These are phyloP conservation scores for Pteropus rufus DNA, from an alignment of 2,797 vertebrate genomes.

Conservation along the genomic window DNA sequence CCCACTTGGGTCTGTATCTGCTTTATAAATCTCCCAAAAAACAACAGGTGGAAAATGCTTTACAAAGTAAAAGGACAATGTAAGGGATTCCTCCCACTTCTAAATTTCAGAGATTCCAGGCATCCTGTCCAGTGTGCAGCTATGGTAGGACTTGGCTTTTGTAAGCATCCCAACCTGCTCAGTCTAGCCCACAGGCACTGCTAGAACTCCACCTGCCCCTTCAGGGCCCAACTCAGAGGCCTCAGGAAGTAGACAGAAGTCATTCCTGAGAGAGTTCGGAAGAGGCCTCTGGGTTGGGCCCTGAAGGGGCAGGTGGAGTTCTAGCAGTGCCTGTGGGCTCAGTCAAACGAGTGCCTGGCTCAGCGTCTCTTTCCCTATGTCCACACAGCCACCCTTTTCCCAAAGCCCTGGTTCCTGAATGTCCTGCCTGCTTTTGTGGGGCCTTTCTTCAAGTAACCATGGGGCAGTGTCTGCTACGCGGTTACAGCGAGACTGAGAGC, in stretches of 20 bases:
- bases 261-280: too few relatives aligned
- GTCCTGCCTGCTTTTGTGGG: neutral
- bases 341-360: neutral
- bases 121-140: neutral
- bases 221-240: too few relatives aligned
- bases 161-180: neutral
- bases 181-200: neutral
- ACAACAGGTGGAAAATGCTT: neutral
- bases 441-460: constrained; percentile 14
- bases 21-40: neutral
- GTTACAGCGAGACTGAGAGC: neutral
- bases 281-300: too few relatives aligned
- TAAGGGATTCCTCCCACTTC: neutral
- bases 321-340: too few relatives aligned
- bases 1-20: neutral
- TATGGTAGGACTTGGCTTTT: neutral
- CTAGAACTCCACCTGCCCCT: too few relatives aligned
- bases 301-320: too few relatives aligned
- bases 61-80: neutral
- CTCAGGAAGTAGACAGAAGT: too few relatives aligned
- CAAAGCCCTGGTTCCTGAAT: constrained; percentile 17
- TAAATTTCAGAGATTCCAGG: neutral
- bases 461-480: neutral
- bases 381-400: neutral
- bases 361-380: neutral